These are phyloP conservation scores for Chelidonichthys spinosus DNA, from an alignment of 2,797 vertebrate species.

Conservation along the genomic window DNA sequence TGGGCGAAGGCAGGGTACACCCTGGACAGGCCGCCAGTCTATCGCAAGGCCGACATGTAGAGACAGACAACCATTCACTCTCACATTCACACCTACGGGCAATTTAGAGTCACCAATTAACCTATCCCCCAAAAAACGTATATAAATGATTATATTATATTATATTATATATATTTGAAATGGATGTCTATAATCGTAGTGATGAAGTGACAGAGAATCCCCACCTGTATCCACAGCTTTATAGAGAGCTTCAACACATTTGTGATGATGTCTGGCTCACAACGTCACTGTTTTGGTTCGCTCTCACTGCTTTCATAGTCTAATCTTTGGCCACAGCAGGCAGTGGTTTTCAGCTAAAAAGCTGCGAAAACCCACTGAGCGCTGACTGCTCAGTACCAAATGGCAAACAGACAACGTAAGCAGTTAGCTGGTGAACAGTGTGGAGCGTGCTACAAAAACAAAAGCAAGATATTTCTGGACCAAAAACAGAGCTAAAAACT, in stretches of 20 bases:
- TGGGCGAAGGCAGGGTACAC: no score
- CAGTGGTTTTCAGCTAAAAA: not conserved
- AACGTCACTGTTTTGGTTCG: not conserved
- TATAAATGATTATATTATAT: no score
- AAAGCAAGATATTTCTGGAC: not conserved
- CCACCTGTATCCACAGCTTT: not conserved
- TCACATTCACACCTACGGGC: no score
- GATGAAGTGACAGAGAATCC: not conserved
- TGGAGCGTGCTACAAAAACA: not conserved
- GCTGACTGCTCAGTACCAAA: not conserved
- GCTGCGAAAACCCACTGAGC: not conserved
- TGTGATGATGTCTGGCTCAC: not conserved
- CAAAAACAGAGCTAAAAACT: not conserved
- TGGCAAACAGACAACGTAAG: not conserved
- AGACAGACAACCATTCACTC: no score
- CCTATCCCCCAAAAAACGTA: no score
- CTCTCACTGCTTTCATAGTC: no score
- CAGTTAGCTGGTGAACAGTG: not conserved
- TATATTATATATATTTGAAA: no score
- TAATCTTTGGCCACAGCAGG: not conserved
- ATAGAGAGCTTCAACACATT: not conserved
- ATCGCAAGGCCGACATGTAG: no score
- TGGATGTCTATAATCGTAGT: not conserved
- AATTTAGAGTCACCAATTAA: no score
- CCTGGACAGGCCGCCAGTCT: no score